Percentiles rank a stretch among this genome's conserved stretches.
Conservation (phyloP, 2,888 invertebrate species). For the Patella caerulea region DNA sequence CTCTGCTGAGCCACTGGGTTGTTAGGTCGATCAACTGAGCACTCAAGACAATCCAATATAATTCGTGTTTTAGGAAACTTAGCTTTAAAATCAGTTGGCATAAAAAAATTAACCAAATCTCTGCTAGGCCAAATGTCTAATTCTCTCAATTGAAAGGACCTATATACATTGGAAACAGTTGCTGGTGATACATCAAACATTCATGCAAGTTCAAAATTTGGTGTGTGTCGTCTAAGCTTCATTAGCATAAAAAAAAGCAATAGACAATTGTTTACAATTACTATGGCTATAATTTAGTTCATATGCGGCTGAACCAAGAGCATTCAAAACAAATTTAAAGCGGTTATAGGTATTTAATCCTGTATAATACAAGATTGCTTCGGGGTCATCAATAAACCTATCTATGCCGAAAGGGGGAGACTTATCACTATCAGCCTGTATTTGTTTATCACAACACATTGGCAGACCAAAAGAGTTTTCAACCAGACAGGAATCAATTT, state of each 20-base stretch:
- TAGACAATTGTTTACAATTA: not conserved
- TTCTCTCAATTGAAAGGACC: constrained; percentile 6
- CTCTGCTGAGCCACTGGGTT: constrained; percentile 21
- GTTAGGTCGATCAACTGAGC: constrained; percentile 24
- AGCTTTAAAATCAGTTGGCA: constrained; percentile 25
- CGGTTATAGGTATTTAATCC: not conserved
- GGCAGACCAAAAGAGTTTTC: too few species aligned
- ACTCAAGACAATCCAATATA: constrained; percentile 18
- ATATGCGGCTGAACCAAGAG: not conserved
- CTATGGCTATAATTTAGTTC: not conserved
- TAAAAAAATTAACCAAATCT: constrained; percentile 25
- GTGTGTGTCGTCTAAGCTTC: not conserved
- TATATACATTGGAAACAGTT: not conserved
- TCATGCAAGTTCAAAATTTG: not conserved
- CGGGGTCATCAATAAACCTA: not conserved
- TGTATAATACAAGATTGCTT: not conserved
- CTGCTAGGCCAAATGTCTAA: constrained; percentile 23
- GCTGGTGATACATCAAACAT: not conserved
- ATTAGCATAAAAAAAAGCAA: constrained; percentile 7
- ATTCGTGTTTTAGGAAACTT: constrained; percentile 23
- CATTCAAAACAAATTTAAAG: not conserved
- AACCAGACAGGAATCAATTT: too few species aligned
- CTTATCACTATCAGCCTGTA: not conserved
- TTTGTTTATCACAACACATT: too few species aligned
- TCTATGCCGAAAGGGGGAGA: not conserved